Percentiles rank a stretch among this genome's conserved stretches.
Conservation (phyloP, 2,888 invertebrate species). For the Chorisops tibialis region DNA sequence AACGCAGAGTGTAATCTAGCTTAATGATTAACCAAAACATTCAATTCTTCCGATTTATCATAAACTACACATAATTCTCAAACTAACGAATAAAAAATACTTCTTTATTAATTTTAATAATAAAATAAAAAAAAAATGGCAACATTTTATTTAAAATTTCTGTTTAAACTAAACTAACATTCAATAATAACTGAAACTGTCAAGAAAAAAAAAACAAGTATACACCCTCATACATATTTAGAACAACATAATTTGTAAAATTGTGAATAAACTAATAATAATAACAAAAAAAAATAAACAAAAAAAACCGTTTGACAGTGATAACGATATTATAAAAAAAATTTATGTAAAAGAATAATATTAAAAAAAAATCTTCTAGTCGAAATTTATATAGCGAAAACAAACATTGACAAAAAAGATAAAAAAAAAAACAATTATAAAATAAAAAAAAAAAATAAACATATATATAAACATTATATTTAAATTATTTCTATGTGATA, state of each 20-base stretch:
- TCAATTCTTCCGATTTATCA: no score
- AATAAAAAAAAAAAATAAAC: neutral
- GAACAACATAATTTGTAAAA: constrained; percentile 17
- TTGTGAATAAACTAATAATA: constrained; percentile 20
- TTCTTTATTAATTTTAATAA: no score
- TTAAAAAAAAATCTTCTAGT: constrained; percentile 21
- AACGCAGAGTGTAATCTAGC: no score
- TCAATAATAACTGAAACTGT: no score
- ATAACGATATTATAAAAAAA: constrained; percentile 19
- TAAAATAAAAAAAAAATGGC: no score
- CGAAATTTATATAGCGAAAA: constrained; percentile 26
- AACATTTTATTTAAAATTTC: no score
- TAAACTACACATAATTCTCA: no score
- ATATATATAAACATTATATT: neutral
- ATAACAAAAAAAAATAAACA: neutral
- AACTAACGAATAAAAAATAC: no score
- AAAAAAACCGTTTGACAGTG: constrained; percentile 25
- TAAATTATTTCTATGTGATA: constrained; percentile 22
- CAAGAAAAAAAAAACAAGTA: no score
- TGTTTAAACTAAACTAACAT: no score
- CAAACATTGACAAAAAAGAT: constrained; percentile 2
- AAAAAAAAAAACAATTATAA: neutral
- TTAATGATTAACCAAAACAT: no score
- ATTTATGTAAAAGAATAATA: constrained; percentile 12
- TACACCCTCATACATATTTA: no score